These are phyloP conservation scores for Drosophila yooni DNA, from an alignment of 2,888 invertebrate genomes.

Conservation along the genomic window DNA sequence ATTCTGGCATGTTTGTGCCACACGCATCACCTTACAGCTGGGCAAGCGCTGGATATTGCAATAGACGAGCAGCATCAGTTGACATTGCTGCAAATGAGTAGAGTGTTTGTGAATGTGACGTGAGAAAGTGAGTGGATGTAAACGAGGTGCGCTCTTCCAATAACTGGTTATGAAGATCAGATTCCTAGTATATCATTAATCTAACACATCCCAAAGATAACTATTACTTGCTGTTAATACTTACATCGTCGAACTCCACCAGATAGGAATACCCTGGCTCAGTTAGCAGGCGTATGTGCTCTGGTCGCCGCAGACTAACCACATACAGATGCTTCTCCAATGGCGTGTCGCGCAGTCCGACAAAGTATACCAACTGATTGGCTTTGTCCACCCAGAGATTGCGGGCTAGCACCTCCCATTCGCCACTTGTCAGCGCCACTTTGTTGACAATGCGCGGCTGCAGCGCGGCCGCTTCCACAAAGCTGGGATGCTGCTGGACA, in stretches of 20 bases:
- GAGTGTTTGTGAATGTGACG: background rate
- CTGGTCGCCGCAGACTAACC: constrained; percentile 90
- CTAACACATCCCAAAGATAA: background rate
- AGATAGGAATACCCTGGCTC: constrained; percentile 93
- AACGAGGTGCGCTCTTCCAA: background rate
- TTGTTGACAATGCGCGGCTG: constrained; percentile 89
- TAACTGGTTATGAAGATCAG: background rate
- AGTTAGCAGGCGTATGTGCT: constrained; percentile 91
- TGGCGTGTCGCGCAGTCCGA: constrained; percentile 95
- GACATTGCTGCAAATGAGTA: constrained; percentile 88
- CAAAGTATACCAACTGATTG: constrained; percentile 94
- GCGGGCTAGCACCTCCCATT: constrained; percentile 96
- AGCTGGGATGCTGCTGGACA: constrained; percentile 67
- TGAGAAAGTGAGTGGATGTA: background rate
- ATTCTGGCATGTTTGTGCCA: constrained; percentile 87
- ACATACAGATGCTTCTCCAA: constrained; percentile 97
- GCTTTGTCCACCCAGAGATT: constrained; percentile 94
- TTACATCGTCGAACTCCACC: constrained; percentile 91
- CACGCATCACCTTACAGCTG: constrained; percentile 90
- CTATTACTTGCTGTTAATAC: constrained; percentile 4
- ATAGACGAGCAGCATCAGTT: constrained; percentile 92
- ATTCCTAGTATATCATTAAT: background rate
- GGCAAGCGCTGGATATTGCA: constrained; percentile 93
- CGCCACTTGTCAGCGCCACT: constrained; percentile 92
- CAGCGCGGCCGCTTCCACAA: constrained; percentile 78